phyloP scores from a whole-genome alignment of 2,113 vertebrate species.

The Catharus bicknelli region DNA sequence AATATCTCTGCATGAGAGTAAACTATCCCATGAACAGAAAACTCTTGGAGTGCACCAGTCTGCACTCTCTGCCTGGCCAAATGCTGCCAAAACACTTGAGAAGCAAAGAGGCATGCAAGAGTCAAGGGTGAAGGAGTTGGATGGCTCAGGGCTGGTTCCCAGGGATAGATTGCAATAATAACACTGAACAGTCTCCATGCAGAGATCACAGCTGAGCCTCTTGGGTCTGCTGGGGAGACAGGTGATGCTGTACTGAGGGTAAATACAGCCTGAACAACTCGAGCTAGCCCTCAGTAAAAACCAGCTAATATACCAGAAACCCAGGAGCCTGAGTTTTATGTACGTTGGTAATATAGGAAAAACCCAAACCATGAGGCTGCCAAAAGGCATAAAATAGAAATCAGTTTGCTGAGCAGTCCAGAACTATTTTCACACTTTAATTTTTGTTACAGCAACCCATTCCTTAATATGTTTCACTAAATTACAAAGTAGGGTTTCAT shows the following conservation, averaged over 20 bases:
- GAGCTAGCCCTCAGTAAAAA: neutral
- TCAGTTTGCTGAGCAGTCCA: neutral
- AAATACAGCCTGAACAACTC: neutral
- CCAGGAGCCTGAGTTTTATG: neutral
- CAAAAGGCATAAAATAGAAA: slow-evolving; percentile 32
- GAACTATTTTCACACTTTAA: neutral
- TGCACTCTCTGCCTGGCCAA: neutral
- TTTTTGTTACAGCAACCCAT: neutral
- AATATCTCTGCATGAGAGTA: neutral
- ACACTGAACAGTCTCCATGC: neutral
- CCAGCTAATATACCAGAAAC: neutral
- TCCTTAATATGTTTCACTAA: neutral
- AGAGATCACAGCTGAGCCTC: neutral
- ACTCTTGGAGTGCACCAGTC: neutral
- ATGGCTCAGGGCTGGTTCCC: neutral
- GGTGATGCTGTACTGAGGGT: neutral
- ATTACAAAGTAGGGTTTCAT: neutral
- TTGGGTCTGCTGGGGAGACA: neutral
- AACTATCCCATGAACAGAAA: neutral
- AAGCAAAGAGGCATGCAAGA: neutral
- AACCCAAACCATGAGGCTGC: neutral
- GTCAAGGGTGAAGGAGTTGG: neutral
- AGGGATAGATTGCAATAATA: neutral
- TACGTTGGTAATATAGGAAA: neutral
- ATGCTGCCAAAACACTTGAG: neutral